Evolutionary conservation across 2,888 invertebrate species (phyloP), one percentile per base, ranked within the genome.

Genomic region (Ennomos fuscantarius): DNA sequence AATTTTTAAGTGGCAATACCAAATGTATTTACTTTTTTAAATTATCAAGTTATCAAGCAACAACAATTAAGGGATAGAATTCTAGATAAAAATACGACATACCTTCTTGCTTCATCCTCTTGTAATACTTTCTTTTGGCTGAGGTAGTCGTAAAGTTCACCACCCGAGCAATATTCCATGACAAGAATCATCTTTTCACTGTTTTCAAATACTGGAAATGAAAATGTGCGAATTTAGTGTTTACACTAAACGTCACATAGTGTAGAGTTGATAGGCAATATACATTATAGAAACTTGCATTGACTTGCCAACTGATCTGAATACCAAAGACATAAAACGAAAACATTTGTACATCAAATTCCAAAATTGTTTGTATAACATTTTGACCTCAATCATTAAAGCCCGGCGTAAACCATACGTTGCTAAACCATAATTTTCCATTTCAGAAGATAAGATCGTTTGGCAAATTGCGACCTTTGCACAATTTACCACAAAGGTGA

Each of bases 141-240:
- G 71, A 99, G 94, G 90, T 98, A 99, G 90, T 99, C 99, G 85
- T 99, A 99, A 33, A 99, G 93, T 92, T 99, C 99, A 59, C 99
- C 99, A 58, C 99, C 99, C 60, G 97, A 97, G 67, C 99, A 99
- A 88, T 99, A 99, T 91, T 99, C 99, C 99, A 99, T 99, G 34
- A 99, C 99, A 68, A 99, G 94, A 72, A 99, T 99, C 95, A 99
- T 99, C 93, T 99, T 99, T 91, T 99, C 99, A 79, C 97, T 96
- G 93, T 99, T 99, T 93, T 99, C 99, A 93, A 99, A 99, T 74
- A 99, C 99, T 98, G 93, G 66, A 94, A 93, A 66, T 65, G 60
- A 63, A 62, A 61, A 9, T 31, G 24, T 8, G 24, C 24, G 1
- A 24, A 24, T 0, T 24, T 24, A 24, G 6, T 5, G 24, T 24